These are phyloP conservation scores for Lycaena phlaeas DNA, from an alignment of 2,888 invertebrate species.

Conservation along the genomic window DNA sequence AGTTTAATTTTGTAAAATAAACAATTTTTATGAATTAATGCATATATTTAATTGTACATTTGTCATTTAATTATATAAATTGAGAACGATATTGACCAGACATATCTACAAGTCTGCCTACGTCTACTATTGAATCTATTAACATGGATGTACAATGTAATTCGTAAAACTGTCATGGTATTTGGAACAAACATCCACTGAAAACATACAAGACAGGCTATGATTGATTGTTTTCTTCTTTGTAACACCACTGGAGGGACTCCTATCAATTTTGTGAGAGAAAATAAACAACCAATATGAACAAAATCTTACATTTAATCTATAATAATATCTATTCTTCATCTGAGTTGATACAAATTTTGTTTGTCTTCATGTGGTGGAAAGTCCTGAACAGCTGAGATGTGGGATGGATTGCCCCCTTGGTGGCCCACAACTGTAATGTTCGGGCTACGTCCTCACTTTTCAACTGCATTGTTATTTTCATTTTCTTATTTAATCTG, in stretches of 20 bases:
- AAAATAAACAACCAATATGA: not conserved
- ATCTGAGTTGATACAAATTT: constrained; percentile 14
- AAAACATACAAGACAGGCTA: too few species aligned
- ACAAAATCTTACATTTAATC: not conserved
- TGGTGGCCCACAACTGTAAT: constrained; percentile 34
- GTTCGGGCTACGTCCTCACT: constrained; percentile 38
- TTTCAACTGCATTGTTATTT: constrained; percentile 32
- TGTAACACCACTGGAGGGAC: too few species aligned
- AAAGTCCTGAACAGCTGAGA: constrained; percentile 44
- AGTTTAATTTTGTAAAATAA: constrained; percentile 4
- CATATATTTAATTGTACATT: too few species aligned
- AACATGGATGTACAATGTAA: too few species aligned
- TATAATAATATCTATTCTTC: constrained; percentile 11
- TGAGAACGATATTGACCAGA: too few species aligned
- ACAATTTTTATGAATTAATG: not conserved
- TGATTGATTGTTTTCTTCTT: too few species aligned
- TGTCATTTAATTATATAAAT: too few species aligned
- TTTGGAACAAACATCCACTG: too few species aligned
- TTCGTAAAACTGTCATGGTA: too few species aligned
- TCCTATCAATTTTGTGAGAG: not conserved
- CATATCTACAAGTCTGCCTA: too few species aligned
- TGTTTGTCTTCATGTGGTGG: constrained; percentile 39
- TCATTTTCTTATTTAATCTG: constrained; percentile 36
- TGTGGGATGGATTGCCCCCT: constrained; percentile 35
- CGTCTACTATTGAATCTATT: too few species aligned